phyloP scores from a whole-genome alignment of 2,797 vertebrate species.

The Trachops cirrhosus region DNA sequence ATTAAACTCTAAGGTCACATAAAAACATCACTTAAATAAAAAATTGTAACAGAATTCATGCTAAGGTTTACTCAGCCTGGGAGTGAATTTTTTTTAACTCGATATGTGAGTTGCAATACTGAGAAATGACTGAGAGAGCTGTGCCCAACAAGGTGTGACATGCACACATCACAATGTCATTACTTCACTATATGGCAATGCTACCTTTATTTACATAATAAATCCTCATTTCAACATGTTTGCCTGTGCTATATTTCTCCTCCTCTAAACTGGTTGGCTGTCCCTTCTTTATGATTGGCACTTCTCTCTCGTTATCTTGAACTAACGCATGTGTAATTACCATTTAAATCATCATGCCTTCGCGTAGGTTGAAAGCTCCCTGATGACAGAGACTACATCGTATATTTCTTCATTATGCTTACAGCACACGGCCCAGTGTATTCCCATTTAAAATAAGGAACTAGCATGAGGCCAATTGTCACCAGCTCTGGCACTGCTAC shows the following conservation, averaged over 20 bases:
- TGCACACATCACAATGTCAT: neutral
- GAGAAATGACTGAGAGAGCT: neutral
- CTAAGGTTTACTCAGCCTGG: neutral
- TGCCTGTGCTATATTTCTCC: neutral
- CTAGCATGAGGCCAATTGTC: neutral
- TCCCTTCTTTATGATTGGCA: neutral
- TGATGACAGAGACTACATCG: neutral
- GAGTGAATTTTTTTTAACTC: neutral
- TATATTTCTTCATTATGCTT: neutral
- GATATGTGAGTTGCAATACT: neutral
- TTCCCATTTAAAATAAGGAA: neutral
- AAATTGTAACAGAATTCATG: neutral
- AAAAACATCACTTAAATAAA: neutral
- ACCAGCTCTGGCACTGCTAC: neutral
- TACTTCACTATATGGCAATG: neutral
- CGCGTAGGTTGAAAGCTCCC: neutral
- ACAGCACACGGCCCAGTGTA: neutral
- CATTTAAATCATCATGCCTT: neutral
- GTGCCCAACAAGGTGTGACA: neutral
- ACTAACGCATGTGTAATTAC: neutral
- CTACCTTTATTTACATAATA: neutral
- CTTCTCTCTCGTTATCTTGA: neutral
- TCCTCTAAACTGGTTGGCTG: neutral
- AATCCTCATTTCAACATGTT: neutral
- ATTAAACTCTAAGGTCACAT: slow-evolving; percentile 4